Evolutionary conservation across 2,888 invertebrate genomes (phyloP), one percentile per base, ranked within the genome.

Genomic region (Nebria salina): DNA sequence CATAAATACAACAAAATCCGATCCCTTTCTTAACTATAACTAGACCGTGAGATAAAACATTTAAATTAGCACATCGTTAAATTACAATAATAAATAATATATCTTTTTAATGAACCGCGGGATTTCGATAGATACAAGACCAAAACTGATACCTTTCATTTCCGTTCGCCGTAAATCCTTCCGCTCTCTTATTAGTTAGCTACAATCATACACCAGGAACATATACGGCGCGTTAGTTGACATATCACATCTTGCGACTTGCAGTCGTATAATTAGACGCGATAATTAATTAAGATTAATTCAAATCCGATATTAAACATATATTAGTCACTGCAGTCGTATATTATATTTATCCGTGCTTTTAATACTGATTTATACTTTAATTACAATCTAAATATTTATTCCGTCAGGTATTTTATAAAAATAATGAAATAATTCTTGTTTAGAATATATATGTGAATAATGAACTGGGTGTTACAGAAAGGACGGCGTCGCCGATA

Each of bases 131-230:
- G 70, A 70, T 43, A 77, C 11, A 41, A 42, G 26, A 66, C 66
- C 68, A 42, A 76, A 41, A 70, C 76, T 77, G 42, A 77, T 77
- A 70, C 72, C 65, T 43, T 64, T 64, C 77, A 77, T 77, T 77
- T 77, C 77, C 77, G 77, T 25, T 77, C 64, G n/a, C 26, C 54
- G 34, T 77, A 77, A 25, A 77, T 77, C 77, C 77, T 34, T 77
- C 76, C 70, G 68, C 76, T 68, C 75, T 26, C 65, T 26, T 64
- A 64, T 64, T 75, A 64, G 34, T 75, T 25, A 42, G 25, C 4
- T 43, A 74, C 74, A 74, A 54, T 74, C 25, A 25, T 43, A 34
- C 64, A 65, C 65, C 34, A 34, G 34, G 20, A 0, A 54, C 54
- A 54, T 8, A 54, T 6, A 54, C 34, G 54, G 54, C 54, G 54